These are phyloP conservation scores for Phyllotreta striolata DNA, from an alignment of 2,888 invertebrate genomes.

Conservation along the genomic window DNA sequence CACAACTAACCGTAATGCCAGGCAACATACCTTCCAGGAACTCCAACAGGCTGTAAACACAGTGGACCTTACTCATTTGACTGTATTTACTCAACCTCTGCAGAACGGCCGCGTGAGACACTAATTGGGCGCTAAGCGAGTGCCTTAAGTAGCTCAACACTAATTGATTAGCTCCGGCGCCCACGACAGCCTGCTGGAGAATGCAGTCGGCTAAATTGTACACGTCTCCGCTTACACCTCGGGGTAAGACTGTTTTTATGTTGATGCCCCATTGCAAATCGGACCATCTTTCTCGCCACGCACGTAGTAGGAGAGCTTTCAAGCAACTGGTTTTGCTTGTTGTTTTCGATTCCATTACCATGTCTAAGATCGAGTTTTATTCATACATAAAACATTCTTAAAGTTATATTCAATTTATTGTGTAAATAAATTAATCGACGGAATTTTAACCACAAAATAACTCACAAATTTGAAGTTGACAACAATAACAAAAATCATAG, in stretches of 20 bases:
- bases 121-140: conserved; percentile 87
- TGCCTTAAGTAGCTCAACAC: conserved; percentile 93
- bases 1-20: conserved; percentile 70
- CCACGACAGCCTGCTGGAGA: conserved; percentile 91
- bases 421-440: not conserved
- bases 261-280: conserved; percentile 97
- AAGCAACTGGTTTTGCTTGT: conserved; percentile 84
- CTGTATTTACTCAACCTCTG: conserved; percentile 90
- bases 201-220: conserved; percentile 93
- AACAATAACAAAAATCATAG: no score
- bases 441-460: not conserved
- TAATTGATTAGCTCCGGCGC: conserved; percentile 90
- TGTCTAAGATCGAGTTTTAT: conserved; percentile 20
- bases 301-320: conserved; percentile 81
- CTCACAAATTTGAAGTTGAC: no score
- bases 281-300: conserved; percentile 96
- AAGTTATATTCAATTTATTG: not conserved
- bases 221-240: conserved; percentile 94
- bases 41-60: conserved; percentile 84
- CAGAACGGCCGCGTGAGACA: conserved; percentile 89
- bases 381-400: no score
- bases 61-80: conserved; percentile 82
- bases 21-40: conserved; percentile 76
- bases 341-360: conserved; percentile 78
- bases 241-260: conserved; percentile 82